Evolutionary conservation across 1,140 invertebrate genomes (phyloP).

Genomic region (Caenorhabditis tropicalis): DNA sequence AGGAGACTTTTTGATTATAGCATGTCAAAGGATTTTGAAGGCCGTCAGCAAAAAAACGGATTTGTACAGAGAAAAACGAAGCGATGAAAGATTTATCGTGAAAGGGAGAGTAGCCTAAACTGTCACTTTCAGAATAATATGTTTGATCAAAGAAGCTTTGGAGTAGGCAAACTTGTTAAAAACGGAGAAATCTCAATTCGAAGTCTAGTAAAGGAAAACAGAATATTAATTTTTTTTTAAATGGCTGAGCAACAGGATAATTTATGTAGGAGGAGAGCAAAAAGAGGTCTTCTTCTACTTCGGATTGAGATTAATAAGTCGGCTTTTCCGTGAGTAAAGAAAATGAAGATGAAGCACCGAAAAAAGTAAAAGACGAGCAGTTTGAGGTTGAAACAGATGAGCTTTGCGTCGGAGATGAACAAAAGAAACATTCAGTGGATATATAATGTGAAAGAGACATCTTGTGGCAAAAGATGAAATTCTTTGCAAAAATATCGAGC

Average conservation of each 20-base stretch:
- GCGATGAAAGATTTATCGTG: background rate
- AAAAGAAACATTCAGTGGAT: constrained; percentile 30
- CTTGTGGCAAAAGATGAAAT: background rate
- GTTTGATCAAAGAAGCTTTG: background rate
- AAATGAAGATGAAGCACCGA: background rate
- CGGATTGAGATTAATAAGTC: constrained; percentile 12
- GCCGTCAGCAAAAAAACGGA: background rate
- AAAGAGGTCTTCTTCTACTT: background rate
- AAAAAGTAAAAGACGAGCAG: background rate
- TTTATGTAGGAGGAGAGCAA: background rate
- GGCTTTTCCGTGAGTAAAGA: no score
- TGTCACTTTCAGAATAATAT: background rate
- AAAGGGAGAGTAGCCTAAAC: background rate
- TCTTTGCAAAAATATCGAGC: background rate
- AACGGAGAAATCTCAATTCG: no score
- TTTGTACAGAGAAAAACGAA: background rate
- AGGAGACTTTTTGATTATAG: background rate
- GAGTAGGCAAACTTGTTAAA: no score
- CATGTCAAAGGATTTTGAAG: background rate
- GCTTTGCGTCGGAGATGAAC: background rate
- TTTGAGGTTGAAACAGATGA: constrained; percentile 16
- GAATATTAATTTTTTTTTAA: no score
- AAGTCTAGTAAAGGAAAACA: no score
- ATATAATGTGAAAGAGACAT: constrained; percentile 14
- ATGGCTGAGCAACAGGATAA: no score